phyloP scores from a whole-genome alignment of 1,140 invertebrate genomes.

The Phymastichus coffea region DNA sequence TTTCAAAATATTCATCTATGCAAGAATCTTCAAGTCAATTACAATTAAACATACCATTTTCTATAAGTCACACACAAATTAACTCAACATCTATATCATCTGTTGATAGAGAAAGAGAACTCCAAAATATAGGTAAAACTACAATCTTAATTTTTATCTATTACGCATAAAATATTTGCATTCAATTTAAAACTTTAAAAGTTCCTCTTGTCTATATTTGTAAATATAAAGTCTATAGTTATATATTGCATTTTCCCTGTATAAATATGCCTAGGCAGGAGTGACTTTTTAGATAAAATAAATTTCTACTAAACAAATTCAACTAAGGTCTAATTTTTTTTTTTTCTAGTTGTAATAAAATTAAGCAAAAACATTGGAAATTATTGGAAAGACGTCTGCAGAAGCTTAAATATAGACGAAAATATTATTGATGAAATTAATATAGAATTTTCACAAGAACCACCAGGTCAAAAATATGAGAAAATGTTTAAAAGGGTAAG shows the following conservation, averaged over 20 bases:
- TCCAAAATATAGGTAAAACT: slow-evolving; percentile 14
- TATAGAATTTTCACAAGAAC: slow-evolving; percentile 9
- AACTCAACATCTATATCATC: neutral
- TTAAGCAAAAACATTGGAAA: slow-evolving; percentile 54
- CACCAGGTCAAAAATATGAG: slow-evolving; percentile 7
- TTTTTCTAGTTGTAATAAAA: slow-evolving; percentile 37
- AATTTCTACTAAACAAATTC: too few relatives aligned
- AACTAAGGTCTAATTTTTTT: slow-evolving; percentile 18
- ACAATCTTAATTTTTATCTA: slow-evolving; percentile 2
- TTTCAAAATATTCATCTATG: too few relatives aligned
- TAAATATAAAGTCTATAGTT: too few relatives aligned
- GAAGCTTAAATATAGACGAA: slow-evolving; percentile 58
- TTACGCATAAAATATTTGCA: neutral
- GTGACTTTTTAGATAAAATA: too few relatives aligned
- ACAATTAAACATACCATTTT: neutral
- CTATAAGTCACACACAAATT: neutral
- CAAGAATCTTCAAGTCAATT: neutral
- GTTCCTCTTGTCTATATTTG: too few relatives aligned
- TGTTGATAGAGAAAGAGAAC: neutral
- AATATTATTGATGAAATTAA: slow-evolving; percentile 57
- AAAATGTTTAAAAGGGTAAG: slow-evolving; percentile 19
- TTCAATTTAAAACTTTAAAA: slow-evolving; percentile 16
- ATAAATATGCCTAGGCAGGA: too few relatives aligned
- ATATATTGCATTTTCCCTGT: too few relatives aligned
- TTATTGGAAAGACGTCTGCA: slow-evolving; percentile 58